A percentile compares a stretch with the other conserved stretches of the same genome.
Conservation (phyloP, 2,888 invertebrate genomes). For the Xanthorhoe spadicearia region DNA sequence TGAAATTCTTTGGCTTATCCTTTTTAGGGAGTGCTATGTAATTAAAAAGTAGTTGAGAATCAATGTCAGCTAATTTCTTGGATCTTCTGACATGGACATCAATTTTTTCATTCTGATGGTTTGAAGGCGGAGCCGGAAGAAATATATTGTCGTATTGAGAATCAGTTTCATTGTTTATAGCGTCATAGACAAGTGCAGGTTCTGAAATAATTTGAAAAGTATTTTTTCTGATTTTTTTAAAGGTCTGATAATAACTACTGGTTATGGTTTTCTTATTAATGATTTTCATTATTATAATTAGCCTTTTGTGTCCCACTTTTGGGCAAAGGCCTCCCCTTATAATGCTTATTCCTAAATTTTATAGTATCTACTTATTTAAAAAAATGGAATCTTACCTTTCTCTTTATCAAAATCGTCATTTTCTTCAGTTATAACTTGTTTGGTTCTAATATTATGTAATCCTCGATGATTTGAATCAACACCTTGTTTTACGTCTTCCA, state of each 20-base stretch:
- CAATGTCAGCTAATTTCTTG: constrained; percentile 31
- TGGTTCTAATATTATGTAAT: too few species aligned
- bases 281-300: neutral
- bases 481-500: neutral
- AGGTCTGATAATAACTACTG: neutral
- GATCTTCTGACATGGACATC: constrained; percentile 27
- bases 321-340: too few species aligned
- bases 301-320: too few species aligned
- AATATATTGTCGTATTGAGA: neutral
- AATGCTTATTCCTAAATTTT: too few species aligned
- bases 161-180: neutral
- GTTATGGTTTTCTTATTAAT: neutral
- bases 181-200: neutral
- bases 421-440: too few species aligned
- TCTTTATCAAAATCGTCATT: too few species aligned
- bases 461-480: neutral
- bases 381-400: neutral
- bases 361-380: too few species aligned
- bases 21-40: neutral
- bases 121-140: neutral
- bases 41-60: constrained; percentile 1
- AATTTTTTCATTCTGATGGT: neutral
- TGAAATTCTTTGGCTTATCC: neutral
- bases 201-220: constrained; percentile 21
- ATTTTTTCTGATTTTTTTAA: neutral